A percentile compares a stretch with the other conserved stretches of the same genome.
Conservation (phyloP, 2,888 invertebrate species). For the Empis stercorea region DNA sequence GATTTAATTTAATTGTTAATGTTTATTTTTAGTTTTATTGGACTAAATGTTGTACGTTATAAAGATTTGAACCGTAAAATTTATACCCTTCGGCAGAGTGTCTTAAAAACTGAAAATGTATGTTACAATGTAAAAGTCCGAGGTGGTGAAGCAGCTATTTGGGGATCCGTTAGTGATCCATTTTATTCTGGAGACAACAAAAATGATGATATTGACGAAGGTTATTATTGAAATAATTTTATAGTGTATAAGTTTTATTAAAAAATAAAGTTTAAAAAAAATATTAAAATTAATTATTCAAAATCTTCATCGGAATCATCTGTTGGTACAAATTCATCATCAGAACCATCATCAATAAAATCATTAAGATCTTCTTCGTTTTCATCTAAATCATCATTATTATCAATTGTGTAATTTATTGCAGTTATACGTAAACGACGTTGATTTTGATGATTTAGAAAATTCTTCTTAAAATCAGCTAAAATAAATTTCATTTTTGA, state of each 20-base stretch:
- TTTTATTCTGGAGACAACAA: conserved; percentile 31
- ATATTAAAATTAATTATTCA: neutral
- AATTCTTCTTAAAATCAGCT: conserved; percentile 19
- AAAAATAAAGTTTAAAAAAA: too few species aligned
- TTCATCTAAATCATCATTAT: conserved; percentile 37
- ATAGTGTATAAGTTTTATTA: too few species aligned
- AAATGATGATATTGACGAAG: conserved; percentile 36
- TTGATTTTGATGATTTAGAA: conserved; percentile 11
- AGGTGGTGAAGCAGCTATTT: conserved; percentile 57
- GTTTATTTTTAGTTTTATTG: conserved; percentile 32
- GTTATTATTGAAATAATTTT: conserved; percentile 32
- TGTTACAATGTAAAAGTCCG: conserved; percentile 69
- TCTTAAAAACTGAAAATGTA: conserved; percentile 70
- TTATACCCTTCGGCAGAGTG: conserved; percentile 56
- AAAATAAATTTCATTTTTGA: neutral
- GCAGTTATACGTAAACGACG: conserved; percentile 25
- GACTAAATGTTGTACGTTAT: conserved; percentile 38
- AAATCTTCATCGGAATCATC: conserved; percentile 12
- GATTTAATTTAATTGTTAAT: conserved; percentile 32
- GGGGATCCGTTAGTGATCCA: conserved; percentile 31
- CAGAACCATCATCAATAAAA: conserved; percentile 35
- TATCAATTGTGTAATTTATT: conserved; percentile 27
- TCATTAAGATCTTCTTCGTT: conserved; percentile 40
- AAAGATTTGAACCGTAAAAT: conserved; percentile 60
- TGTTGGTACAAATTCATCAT: conserved; percentile 40